Conservation (phyloP, 2,797 vertebrate species). For the Ceryle rudis region DNA sequence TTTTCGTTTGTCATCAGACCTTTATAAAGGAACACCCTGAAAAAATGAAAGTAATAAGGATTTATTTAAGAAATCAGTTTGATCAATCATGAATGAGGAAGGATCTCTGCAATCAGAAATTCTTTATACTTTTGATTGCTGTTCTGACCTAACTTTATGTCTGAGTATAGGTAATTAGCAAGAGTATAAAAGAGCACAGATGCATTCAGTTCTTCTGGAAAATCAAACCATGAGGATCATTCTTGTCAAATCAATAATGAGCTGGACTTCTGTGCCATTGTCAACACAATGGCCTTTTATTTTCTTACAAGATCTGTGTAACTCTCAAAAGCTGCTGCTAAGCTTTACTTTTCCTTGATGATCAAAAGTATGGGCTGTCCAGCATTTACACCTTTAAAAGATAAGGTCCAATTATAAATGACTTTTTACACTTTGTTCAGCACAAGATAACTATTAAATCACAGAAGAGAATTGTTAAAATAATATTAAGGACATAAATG, state of each 20-base stretch:
- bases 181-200: conserved; percentile 16
- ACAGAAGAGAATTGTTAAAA: background rate
- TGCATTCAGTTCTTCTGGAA: conserved; percentile 22
- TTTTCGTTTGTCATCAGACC: background rate
- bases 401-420: background rate
- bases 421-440: background rate
- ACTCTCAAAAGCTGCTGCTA: conserved; percentile 33
- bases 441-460: background rate
- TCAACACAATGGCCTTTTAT: conserved; percentile 35
- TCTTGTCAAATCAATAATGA: conserved; percentile 49
- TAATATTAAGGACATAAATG: background rate
- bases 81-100: background rate
- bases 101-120: background rate
- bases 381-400: background rate
- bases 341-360: background rate
- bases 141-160: background rate
- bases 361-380: conserved; percentile 12
- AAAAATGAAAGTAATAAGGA: background rate
- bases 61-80: conserved; percentile 9
- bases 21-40: background rate
- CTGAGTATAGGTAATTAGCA: background rate
- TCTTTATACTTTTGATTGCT: background rate
- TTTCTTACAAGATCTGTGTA: conserved; percentile 37
- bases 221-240: conserved; percentile 37
- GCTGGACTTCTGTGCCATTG: conserved; percentile 15